Base-by-base conservation (phyloP, 2,113 vertebrate genomes). In the Pteropus alecto region DNA sequence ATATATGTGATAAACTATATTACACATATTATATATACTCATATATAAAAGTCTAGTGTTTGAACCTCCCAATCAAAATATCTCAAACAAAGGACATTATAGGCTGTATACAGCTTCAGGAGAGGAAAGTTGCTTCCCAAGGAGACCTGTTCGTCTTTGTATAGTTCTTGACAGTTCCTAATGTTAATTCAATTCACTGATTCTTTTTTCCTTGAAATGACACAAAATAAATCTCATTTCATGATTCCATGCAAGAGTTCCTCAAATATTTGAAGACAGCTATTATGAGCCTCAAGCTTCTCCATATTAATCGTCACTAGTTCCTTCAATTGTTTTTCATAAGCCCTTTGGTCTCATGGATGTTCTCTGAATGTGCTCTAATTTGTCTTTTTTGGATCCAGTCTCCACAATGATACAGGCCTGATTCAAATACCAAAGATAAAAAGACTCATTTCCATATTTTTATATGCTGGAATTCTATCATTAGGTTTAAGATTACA, bases 121-220 rank as follows among this genome's bases (percentile, higher is more conserved):
- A 79, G 4, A 85, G 46, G 56, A 90, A 87, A 90, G 14, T 73
- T 87, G 38, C 28, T 93, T 92, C 22, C 43, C 9, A 51, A 43
- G 6, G 79, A 94, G 60, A 12, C 46, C 38, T 79, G 30, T 24
- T 94, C 11, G 67, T 58, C 95, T 94, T 94, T 87, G 43, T 51
- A 84, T 7, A 87, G 43, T 41, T 79, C 60, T 22, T 90, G 26
- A 94, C 33, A 70, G 14, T 70, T 84, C 33, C 6, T 86, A 63
- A 73, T 7, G 48, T 79, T 94, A 94, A 87, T 18, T 94, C 61
- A 58, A 82, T 5, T 68, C 28, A 92, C n/a, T 84, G 18, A 35
- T 41, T 87, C 56, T 92, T 90, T 96, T 90, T 81, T 24, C 51
- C 70, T 61, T 78, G 22, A 65, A 79, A 94, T 95, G 22, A 81